phyloP scores from a whole-genome alignment of 2,888 invertebrate genomes.

The Tenthredo distinguenda region DNA sequence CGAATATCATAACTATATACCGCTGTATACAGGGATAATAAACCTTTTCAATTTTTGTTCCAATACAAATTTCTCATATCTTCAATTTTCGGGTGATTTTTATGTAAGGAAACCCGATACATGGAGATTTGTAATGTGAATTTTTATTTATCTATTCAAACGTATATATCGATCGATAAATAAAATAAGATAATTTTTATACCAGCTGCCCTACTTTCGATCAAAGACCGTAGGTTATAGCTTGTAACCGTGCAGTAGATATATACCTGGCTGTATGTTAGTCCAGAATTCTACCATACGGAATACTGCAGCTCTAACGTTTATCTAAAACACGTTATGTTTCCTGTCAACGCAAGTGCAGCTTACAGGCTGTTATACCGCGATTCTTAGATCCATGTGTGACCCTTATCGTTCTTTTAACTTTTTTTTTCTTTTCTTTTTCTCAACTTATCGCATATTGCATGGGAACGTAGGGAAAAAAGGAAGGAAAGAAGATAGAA shows the following conservation, averaged over 20 bases:
- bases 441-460: neutral
- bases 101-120: neutral
- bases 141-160: neutral
- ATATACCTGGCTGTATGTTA: neutral
- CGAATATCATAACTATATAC: too few relatives aligned
- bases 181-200: neutral
- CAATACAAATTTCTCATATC: too few relatives aligned
- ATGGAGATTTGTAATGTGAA: too few relatives aligned
- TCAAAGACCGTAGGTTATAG: neutral
- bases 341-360: neutral
- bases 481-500: neutral
- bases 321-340: constrained; percentile 16
- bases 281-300: neutral
- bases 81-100: neutral
- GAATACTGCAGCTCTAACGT: neutral
- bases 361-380: neutral
- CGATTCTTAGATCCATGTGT: neutral
- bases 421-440: neutral
- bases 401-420: neutral
- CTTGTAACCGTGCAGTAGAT: neutral
- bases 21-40: too few relatives aligned
- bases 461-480: neutral
- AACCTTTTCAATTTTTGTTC: too few relatives aligned
- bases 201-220: neutral
- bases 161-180: neutral